Evolutionary conservation across 2,113 vertebrate species (phyloP), one percentile per base, ranked within the genome.

Genomic region (Formicarius rufipectus): DNA sequence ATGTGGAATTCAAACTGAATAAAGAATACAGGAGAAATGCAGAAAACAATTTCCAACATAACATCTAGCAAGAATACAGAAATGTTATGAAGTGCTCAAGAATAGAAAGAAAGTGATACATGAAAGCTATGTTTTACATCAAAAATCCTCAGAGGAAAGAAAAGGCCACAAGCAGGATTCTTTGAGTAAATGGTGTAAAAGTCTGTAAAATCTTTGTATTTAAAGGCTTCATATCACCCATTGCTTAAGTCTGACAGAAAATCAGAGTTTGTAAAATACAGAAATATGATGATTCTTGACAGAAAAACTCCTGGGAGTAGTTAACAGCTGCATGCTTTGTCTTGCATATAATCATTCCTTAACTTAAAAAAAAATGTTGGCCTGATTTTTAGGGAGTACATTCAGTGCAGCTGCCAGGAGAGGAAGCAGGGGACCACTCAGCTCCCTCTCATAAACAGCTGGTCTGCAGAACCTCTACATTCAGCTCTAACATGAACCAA

Each of bases 251-350:
- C 7, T 62, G 47, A 40, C 47, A 47, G 86, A 93, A 83, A 85
- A 91, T 12, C 18, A 87, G 14, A 45, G 73, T 90, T 87, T 84
- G n/a, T 72, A 95, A 90, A 84, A 90, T 42, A 84, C 0, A 12
- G 55, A 84, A 92, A 94, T 90, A 44, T 81, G 42, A 86, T 90
- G 25, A 68, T 75, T 90, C 73, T 84, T 90, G 87, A 90, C 82
- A 84, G 73, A 96, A 93, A 86, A 88, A 56, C 75, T 49, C 80
- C 63, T 67, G 82, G 78, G 84, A 90, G 8, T 83, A 90, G 84
- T 67, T 76, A 89, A 73, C 50, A 93, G 84, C 83, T 62, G 63
- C 55, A 76, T 40, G 67, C 63, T 72, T 91, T 10, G 2, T 85
- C 87, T 95, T 85, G 74, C 82, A 80, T 39, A 31, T 89, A 84